Conservation (phyloP, 2,888 invertebrate genomes). For the Stenodera caucasica region DNA sequence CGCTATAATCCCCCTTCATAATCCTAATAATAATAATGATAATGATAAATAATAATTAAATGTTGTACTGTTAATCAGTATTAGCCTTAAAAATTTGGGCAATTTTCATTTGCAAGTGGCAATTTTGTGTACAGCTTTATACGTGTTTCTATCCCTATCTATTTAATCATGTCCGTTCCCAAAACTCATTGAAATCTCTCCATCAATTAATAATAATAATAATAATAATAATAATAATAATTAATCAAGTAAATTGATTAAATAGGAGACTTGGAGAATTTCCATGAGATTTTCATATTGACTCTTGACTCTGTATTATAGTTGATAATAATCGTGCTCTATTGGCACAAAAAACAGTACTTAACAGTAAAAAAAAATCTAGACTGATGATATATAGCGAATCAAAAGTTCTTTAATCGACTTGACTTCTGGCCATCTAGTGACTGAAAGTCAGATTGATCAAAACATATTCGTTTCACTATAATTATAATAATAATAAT, state of each 20-base stretch:
- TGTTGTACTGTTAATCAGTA: slow-evolving; percentile 9
- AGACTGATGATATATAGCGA: slow-evolving; percentile 12
- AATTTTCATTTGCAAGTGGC: slow-evolving; percentile 12
- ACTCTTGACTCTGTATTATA: slow-evolving; percentile 35
- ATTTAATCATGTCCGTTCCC: too few relatives aligned
- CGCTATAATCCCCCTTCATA: background rate
- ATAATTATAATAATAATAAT: slow-evolving; percentile 20
- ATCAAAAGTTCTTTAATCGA: slow-evolving; percentile 15
- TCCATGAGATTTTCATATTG: background rate
- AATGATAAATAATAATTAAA: background rate
- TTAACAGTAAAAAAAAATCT: slow-evolving; percentile 22
- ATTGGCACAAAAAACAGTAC: slow-evolving; percentile 28
- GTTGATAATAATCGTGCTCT: background rate
- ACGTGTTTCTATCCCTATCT: slow-evolving; percentile 21
- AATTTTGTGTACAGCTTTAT: slow-evolving; percentile 30
- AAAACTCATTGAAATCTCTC: background rate
- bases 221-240: too few relatives aligned
- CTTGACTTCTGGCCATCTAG: too few relatives aligned
- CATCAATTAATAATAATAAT: background rate
- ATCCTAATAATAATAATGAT: background rate
- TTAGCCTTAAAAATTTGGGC: slow-evolving; percentile 7
- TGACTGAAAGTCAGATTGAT: too few relatives aligned
- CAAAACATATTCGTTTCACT: too few relatives aligned
- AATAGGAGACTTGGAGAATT: background rate
- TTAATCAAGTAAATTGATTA: too few relatives aligned